phyloP scores from a whole-genome alignment of 2,797 vertebrate genomes.

The Crypturellus tataupa region DNA sequence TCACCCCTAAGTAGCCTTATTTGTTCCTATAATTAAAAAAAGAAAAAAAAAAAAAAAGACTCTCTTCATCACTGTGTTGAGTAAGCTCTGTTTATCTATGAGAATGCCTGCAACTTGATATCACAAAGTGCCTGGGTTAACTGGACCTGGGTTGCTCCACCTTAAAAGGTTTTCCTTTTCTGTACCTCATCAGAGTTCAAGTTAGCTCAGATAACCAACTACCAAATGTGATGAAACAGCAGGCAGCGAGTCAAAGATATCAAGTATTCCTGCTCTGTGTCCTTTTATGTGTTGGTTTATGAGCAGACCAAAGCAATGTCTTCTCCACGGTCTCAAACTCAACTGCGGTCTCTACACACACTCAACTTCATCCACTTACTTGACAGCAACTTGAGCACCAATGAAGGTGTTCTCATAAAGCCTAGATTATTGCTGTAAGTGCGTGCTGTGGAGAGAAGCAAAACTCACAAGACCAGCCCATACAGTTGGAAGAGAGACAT shows the following conservation, averaged over 20 bases:
- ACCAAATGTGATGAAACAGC: neutral
- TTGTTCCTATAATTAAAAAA: neutral
- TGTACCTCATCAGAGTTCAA: neutral
- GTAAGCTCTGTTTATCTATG: neutral
- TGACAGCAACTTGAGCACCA: neutral
- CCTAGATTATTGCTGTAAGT: neutral
- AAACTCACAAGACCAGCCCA: neutral
- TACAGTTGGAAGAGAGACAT: neutral
- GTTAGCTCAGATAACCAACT: neutral
- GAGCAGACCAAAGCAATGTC: neutral
- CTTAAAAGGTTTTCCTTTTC: neutral
- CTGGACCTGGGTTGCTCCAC: neutral
- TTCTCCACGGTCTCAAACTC: neutral
- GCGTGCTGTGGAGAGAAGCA: neutral
- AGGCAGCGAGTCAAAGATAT: neutral
- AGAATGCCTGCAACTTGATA: neutral
- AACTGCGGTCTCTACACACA: neutral
- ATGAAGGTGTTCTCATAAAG: neutral
- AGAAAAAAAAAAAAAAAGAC: neutral
- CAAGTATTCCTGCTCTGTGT: neutral
- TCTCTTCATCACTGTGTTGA: neutral
- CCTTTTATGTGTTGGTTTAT: fast-evolving
- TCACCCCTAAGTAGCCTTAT: neutral
- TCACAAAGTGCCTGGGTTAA: neutral
- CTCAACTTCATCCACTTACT: neutral